These are phyloP conservation scores for Anarrhichthys ocellatus DNA, from an alignment of 2,113 vertebrate genomes.

Conservation along the genomic window DNA sequence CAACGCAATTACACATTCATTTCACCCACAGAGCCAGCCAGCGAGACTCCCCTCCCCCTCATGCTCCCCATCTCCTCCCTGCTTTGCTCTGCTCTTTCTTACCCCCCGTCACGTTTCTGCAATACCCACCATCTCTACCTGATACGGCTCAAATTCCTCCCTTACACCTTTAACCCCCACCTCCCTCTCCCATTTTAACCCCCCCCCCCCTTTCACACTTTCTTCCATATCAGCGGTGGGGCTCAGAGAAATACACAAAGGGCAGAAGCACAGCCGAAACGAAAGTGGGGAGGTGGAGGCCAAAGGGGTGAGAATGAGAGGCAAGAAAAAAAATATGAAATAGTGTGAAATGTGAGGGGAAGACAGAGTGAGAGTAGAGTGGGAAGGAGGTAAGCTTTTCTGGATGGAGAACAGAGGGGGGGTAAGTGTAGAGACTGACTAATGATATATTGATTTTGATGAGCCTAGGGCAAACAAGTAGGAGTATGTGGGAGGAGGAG, in stretches of 20 bases:
- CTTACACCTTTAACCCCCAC: constrained; percentile 38
- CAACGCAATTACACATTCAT: constrained; percentile 81
- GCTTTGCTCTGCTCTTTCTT: constrained; percentile 24
- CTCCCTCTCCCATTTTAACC: background rate
- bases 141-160: constrained; percentile 44
- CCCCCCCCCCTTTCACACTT: constrained; percentile 23
- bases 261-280: constrained; percentile 22
- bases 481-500: constrained; percentile 68
- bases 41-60: constrained; percentile 66
- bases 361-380: constrained; percentile 36
- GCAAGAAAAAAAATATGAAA: constrained; percentile 65
- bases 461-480: constrained; percentile 66
- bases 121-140: constrained; percentile 24
- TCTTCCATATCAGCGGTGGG: constrained; percentile 16
- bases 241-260: constrained; percentile 56
- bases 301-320: constrained; percentile 53
- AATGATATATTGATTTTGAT: constrained; percentile 82
- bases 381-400: constrained; percentile 15
- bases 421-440: constrained; percentile 59
- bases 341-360: constrained; percentile 56
- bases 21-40: constrained; percentile 64
- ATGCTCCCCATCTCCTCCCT: background rate
- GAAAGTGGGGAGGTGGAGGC: constrained; percentile 36
- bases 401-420: constrained; percentile 28
- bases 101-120: constrained; percentile 58